Percentiles rank a stretch among this genome's conserved stretches.
Conservation (phyloP, 2,888 invertebrate genomes). For the Erebia epiphron region DNA sequence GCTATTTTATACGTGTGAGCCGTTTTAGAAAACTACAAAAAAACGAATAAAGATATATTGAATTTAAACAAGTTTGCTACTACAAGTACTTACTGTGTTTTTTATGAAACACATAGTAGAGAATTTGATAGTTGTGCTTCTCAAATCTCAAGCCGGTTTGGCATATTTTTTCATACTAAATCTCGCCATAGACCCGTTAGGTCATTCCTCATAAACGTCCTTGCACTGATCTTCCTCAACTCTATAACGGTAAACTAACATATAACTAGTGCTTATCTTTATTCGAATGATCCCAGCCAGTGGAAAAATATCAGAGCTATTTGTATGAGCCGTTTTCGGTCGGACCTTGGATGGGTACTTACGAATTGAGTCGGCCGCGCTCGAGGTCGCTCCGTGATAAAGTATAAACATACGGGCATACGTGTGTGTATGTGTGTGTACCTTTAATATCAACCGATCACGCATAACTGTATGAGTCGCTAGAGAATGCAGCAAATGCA, state of each 20-base stretch:
- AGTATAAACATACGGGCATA: constrained; percentile 40
- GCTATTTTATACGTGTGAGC: constrained; percentile 42
- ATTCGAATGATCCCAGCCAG: constrained; percentile 36
- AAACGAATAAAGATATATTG: too few species aligned
- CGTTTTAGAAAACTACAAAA: constrained; percentile 40
- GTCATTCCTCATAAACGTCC: constrained; percentile 3
- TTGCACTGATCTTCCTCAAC: constrained; percentile 26
- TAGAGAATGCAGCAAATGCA: too few species aligned
- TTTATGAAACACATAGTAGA: too few species aligned
- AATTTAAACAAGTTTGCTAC: too few species aligned
- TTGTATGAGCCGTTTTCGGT: constrained; percentile 49
- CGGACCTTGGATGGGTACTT: constrained; percentile 66
- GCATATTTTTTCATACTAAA: too few species aligned
- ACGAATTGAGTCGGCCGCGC: constrained; percentile 65
- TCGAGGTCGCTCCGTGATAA: constrained; percentile 59
- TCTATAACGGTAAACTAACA: constrained; percentile 28
- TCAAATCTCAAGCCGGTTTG: too few species aligned
- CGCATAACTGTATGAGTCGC: background rate
- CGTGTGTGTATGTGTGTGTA: constrained; percentile 11
- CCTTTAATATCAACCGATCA: background rate
- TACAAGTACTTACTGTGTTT: too few species aligned
- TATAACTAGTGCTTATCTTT: constrained; percentile 38
- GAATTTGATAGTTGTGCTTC: too few species aligned
- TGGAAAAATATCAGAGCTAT: constrained; percentile 46
- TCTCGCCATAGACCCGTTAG: background rate